Conservation (phyloP, 1,140 invertebrate genomes). For the Heterodera carotae region DNA sequence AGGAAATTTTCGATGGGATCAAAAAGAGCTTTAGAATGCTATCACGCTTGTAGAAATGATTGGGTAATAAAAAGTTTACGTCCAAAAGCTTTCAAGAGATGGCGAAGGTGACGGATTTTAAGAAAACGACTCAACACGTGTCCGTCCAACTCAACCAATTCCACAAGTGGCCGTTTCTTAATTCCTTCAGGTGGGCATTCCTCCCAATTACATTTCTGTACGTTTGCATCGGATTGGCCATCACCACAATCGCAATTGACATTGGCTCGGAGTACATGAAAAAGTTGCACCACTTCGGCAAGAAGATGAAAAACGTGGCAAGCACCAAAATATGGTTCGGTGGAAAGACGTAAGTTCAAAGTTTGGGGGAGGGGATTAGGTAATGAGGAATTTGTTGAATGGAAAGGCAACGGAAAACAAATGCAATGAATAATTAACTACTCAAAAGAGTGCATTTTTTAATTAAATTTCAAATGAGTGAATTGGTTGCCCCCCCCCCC, state of each 20-base stretch:
- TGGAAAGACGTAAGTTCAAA: constrained; percentile 48
- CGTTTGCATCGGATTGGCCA: constrained; percentile 57
- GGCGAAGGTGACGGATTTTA: too few species aligned
- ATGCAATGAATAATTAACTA: too few species aligned
- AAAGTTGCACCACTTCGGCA: constrained; percentile 54
- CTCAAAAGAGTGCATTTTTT: too few species aligned
- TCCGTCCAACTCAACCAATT: not conserved
- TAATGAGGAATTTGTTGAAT: too few species aligned
- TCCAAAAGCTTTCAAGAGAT: too few species aligned
- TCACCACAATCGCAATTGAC: constrained; percentile 59
- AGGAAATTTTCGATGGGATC: too few species aligned
- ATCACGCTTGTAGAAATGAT: too few species aligned
- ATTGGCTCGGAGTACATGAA: constrained; percentile 55
- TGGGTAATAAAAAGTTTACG: too few species aligned
- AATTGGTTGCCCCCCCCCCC: not conserved
- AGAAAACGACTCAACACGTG: too few species aligned
- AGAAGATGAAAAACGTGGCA: constrained; percentile 57
- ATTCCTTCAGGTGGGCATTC: constrained; percentile 39
- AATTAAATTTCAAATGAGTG: too few species aligned
- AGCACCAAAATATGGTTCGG: constrained; percentile 57
- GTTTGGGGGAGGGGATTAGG: not conserved
- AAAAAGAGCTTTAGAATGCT: too few species aligned
- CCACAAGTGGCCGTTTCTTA: not conserved
- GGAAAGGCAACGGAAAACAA: too few species aligned
- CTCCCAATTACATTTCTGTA: constrained; percentile 59